Evolutionary conservation across 2,113 vertebrate species (phyloP).

Genomic region (Hystrix brachyura): DNA sequence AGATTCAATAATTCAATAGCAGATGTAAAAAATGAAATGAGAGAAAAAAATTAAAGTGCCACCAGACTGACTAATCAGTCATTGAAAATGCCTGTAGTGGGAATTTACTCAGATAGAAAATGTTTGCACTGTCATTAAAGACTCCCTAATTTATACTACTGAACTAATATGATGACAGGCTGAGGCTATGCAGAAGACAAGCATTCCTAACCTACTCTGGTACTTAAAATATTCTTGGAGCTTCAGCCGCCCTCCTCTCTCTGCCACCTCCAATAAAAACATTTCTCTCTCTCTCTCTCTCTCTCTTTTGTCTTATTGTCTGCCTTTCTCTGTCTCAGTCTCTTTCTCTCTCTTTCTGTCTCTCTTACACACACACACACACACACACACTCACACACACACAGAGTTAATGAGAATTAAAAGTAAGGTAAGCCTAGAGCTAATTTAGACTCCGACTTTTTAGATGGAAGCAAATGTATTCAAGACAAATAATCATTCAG

Average conservation of each 20-base stretch:
- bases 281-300: not conserved
- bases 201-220: conserved; percentile 8
- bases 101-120: conserved; percentile 73
- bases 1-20: conserved; percentile 66
- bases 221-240: conserved; percentile 45
- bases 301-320: not conserved
- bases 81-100: conserved; percentile 71
- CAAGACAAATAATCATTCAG: not conserved
- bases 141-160: conserved; percentile 72
- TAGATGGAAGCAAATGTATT: conserved; percentile 27
- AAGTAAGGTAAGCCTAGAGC: not conserved
- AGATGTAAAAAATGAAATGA: conserved; percentile 77
- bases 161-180: conserved; percentile 62
- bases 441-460: conserved; percentile 21
- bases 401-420: not conserved
- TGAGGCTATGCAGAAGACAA: not conserved
- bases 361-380: not conserved
- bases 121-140: conserved; percentile 65
- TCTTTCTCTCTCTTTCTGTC: not conserved
- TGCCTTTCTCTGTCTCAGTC: not conserved
- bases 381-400: not conserved
- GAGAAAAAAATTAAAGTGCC: conserved; percentile 70
- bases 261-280: not conserved
- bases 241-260: not conserved
- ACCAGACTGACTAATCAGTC: conserved; percentile 69